Percentiles rank a stretch among this genome's conserved stretches.
These are phyloP conservation scores for Phorcus lineatus DNA, from an alignment of 2,888 invertebrate species.

Conservation along the genomic window DNA sequence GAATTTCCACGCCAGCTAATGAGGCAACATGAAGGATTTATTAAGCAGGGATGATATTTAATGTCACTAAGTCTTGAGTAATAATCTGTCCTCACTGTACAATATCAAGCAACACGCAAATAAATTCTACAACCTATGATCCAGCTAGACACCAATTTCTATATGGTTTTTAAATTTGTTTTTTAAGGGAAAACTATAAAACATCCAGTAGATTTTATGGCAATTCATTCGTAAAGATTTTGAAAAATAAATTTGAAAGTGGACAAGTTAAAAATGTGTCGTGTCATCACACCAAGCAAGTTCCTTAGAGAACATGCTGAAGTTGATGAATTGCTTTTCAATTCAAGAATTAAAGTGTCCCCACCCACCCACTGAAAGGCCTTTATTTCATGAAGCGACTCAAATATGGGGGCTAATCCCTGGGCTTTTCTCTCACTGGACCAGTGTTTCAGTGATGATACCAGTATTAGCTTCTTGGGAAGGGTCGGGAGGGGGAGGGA, in stretches of 20 bases:
- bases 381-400: not conserved
- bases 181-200: no score
- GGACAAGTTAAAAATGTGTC: no score
- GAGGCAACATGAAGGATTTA: constrained; percentile 1
- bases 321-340: constrained; percentile 1
- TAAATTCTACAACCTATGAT: not conserved
- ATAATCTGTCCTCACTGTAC: not conserved
- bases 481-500: not conserved
- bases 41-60: constrained; percentile 17
- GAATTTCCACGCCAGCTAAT: constrained; percentile 1
- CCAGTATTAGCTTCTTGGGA: not conserved
- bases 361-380: constrained; percentile 3
- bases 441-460: not conserved
- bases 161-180: no score
- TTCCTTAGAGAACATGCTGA: not conserved
- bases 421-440: not conserved
- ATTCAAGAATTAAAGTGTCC: constrained; percentile 12
- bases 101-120: not conserved
- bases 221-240: no score
- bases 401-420: not conserved
- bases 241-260: no score
- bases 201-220: no score
- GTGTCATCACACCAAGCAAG: no score
- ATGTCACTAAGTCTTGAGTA: not conserved
- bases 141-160: no score